Base-by-base conservation (phyloP, 2,113 vertebrate species). In the Nothoprocta perdicaria region DNA sequence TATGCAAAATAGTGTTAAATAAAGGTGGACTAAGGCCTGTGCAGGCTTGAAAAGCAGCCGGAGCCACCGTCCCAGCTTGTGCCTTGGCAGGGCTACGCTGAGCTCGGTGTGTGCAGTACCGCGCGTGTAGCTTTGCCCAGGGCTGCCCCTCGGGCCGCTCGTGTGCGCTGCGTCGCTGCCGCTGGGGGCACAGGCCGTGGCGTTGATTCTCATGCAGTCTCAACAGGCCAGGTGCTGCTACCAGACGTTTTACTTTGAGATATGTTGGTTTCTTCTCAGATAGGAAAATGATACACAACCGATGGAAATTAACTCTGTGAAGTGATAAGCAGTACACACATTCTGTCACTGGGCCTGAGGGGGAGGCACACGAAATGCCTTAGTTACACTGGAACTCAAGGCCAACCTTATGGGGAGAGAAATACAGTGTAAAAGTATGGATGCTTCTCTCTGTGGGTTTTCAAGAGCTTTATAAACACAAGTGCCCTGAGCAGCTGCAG, bases 391-490 rank as follows among this genome's bases (percentile, higher is more conserved):
- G 40, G 84, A 82, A 52, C 91, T 93, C 2, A 45, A 90, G 91
- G 74, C 67, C 33, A 89, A 40, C 67, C 67, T 95, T 74, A 55
- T 88, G 71, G 80, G 90, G 71, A 60, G 81, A 80, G 67, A 90
- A 84, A 84, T 38, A 79, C 41, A 83, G 38, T 63, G 45, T 90
- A 78, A 93, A 94, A 95, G 84, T 82, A 81, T 23, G 78, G 86
- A 78, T 92, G 38, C 27, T 66, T 82, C 52, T 73, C 67, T 92
- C 67, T 94, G 87, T 92, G 85, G 57, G 68, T 84, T 52, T 81
- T 92, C 55, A 82, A 78, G 55, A 91, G 41, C 68, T 95, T 92
- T 86, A 86, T 69, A 95, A 93, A 92, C 66, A 84, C 57, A 74
- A 86, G 61, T 46, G 92, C 52, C 26, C 83, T 66, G 72, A 92